Evolutionary conservation across 30 jellyfish, hydroid and myxozoan species (phyloP).

Genomic region (Nemopilema nomurai): DNA sequence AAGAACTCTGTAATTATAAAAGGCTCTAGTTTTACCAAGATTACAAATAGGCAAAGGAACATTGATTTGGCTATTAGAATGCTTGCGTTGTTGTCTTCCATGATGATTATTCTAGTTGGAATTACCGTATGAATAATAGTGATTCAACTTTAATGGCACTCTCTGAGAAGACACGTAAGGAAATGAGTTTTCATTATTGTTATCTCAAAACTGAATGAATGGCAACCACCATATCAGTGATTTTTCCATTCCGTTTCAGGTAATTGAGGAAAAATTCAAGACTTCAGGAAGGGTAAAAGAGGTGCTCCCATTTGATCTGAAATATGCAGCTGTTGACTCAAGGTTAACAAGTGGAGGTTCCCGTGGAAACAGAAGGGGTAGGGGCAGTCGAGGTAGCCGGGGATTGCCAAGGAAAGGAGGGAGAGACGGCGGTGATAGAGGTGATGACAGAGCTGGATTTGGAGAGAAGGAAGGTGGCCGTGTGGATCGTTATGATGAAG

Average conservation of each 20-base stretch:
- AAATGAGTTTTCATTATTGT: background rate
- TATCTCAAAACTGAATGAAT: background rate
- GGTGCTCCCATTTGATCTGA: slow-evolving; percentile 71
- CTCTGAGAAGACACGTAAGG: slow-evolving; percentile 9
- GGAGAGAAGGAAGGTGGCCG: slow-evolving; percentile 31
- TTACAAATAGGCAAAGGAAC: no score
- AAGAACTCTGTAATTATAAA: no score
- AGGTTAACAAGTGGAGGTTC: slow-evolving; percentile 78
- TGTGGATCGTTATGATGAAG: slow-evolving; percentile 37
- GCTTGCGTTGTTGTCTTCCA: background rate
- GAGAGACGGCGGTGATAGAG: slow-evolving; percentile 29
- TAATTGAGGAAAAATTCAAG: slow-evolving; percentile 82
- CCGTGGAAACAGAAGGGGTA: slow-evolving; percentile 69
- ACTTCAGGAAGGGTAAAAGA: slow-evolving; percentile 93
- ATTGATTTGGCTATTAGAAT: background rate
- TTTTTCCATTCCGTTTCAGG: slow-evolving; percentile 32
- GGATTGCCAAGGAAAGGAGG: slow-evolving; percentile 57
- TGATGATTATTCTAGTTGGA: slow-evolving; percentile 17
- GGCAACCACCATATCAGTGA: background rate
- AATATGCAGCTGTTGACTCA: slow-evolving; percentile 71
- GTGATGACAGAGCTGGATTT: slow-evolving; percentile 33
- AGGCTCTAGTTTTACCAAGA: no score
- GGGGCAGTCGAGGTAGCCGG: slow-evolving; percentile 72
- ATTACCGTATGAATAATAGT: slow-evolving; percentile 7
- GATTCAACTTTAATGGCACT: background rate